Evolutionary conservation across 2,888 invertebrate genomes (phyloP), one percentile per base, ranked within the genome.

Genomic region (Yponomeuta plumbellus): DNA sequence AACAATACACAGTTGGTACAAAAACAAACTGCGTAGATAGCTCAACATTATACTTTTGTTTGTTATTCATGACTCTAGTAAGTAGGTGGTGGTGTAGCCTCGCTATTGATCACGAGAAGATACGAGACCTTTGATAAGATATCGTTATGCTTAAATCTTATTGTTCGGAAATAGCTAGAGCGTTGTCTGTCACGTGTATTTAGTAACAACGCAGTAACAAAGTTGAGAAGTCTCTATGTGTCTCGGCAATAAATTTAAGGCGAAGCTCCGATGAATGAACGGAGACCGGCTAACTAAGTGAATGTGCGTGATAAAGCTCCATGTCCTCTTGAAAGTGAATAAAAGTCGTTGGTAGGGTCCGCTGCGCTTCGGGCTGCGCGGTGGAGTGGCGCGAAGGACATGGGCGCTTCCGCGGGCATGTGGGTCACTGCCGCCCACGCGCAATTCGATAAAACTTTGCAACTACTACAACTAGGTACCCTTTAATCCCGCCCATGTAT

Each of bases 371-470:
- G 26, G 13, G 22, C 61, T 23, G 17, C 22, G 61, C 26, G 26
- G 61, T n/a, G 23, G 66, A 17, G 61, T 6, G 26, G 17, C 17
- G 61, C 61, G 61, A 61, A 26, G 23, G 81, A 79, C 81, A 80
- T 76, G 80, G 80, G 64, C 56, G 22, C 59, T 61, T 75, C 77
- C 59, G 64, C 68, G 71, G 66, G 80, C 78, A 90, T 88, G 80
- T 88, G 86, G 90, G 90, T 89, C 90, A 90, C 84, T 85, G 84
- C 81, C 88, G 86, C 83, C 85, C 81, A 87, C 86, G 84, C 86
- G 87, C 84, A 80, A 87, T 85, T 84, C 86, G 83, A 89, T 87
- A 86, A 84, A 88, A 90, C 86, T 84, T 86, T 80, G 79, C 80
- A 80, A 86, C 76, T 81, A 80, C 61, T 52, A 52, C 13, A 52